These are phyloP conservation scores for Phaethornis superciliosus DNA, from an alignment of 2,113 vertebrate genomes.

Conservation along the genomic window DNA sequence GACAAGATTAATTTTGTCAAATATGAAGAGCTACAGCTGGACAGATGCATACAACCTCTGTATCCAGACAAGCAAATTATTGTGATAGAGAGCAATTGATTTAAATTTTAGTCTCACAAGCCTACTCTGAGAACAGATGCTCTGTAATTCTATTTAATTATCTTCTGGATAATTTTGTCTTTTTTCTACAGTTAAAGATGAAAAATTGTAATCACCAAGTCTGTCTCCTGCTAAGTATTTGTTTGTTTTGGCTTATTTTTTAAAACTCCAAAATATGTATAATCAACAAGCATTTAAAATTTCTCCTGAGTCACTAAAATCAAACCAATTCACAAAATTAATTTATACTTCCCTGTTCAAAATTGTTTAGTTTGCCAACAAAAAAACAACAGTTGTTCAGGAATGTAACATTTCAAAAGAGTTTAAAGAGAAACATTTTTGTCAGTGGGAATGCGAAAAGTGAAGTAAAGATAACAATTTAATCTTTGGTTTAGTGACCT, in stretches of 20 bases:
- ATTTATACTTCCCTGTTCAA: background rate
- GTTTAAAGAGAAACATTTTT: background rate
- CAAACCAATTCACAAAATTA: background rate
- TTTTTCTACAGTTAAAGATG: background rate
- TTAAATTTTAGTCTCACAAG: conserved; percentile 11
- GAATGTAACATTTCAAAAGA: background rate
- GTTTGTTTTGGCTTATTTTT: background rate
- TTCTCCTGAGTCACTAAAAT: background rate
- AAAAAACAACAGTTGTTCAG: background rate
- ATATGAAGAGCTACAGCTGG: background rate
- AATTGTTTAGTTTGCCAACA: background rate
- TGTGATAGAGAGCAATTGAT: background rate
- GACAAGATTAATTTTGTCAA: background rate
- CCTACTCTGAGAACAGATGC: background rate
- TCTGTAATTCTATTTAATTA: conserved; percentile 12
- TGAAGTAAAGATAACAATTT: background rate
- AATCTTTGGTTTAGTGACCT: background rate
- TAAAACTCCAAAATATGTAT: background rate
- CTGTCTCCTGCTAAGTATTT: background rate
- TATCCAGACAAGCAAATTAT: background rate
- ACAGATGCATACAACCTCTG: background rate
- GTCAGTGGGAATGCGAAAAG: background rate
- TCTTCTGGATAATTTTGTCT: conserved; percentile 12
- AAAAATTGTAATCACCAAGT: background rate
- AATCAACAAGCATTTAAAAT: background rate